Base-by-base conservation (phyloP, 92 coral and sea anemone species). In the Epizoanthus stellaris region DNA sequence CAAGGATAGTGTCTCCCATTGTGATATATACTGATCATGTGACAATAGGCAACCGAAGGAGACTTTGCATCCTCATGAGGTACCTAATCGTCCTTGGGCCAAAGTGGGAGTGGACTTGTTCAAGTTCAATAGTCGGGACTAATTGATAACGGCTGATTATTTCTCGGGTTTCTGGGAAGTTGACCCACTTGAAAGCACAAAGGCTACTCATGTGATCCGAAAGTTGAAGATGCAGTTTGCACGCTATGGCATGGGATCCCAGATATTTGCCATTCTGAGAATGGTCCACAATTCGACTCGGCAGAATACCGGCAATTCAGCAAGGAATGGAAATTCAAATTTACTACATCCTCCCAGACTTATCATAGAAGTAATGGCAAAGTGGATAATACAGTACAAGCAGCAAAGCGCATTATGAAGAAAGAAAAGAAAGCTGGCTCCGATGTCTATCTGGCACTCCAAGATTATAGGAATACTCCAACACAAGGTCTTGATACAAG, bases 161-260 rank as follows among this genome's bases (percentile, higher is more conserved):
- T 23, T 23, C 25, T 23, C 25, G 25, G 25, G 25, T 23, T 23
- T 23, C 25, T 23, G 25, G 25, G 25, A 23, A 23, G 25, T 23
- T 23, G 25, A 23, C 25, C 25, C 25, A 23, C 25, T 23, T 23
- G 25, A 23, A 23, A 23, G 25, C 66, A 61, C 16, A 1, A 64
- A 64, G 30, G 69, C 69, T 21, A 64, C 20, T 64, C 2, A 64
- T 10, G 30, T 16, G 20, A 17, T 64, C 15, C 69, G 23, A 6
- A 12, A 64, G 69, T 64, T 64, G 23, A 64, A 64, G 69, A 64
- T 64, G 69, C 23, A 64, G 69, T 64, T 64, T 64, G 69, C 69
- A 17, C 69, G 69, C 69, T n/a, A 64, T 34, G 69, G 23, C 3
- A 64, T 64, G 69, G 23, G 30, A 64, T 64, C 15, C 69, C 69